Conservation (phyloP, 2,888 invertebrate species). For the Taphrorychus bicolor region DNA sequence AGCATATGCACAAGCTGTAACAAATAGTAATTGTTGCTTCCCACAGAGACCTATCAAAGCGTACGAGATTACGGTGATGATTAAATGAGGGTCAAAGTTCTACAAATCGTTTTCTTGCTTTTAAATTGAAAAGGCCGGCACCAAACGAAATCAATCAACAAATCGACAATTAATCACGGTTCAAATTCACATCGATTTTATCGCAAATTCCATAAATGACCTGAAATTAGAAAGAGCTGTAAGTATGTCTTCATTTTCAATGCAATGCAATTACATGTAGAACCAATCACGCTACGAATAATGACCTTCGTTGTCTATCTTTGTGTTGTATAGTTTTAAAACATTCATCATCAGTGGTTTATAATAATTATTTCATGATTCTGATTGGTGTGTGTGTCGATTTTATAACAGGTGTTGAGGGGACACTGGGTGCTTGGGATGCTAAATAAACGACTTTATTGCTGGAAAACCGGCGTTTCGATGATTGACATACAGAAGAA, state of each 20-base stretch:
- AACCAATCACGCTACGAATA: neutral
- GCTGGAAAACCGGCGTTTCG: too few species aligned
- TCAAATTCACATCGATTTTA: neutral
- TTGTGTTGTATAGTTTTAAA: too few species aligned
- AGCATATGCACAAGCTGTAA: neutral
- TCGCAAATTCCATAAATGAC: neutral
- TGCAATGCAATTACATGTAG: neutral
- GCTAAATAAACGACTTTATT: too few species aligned
- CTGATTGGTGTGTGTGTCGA: too few species aligned
- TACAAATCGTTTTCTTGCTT: constrained; percentile 2
- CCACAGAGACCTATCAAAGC: constrained; percentile 9
- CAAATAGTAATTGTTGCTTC: constrained; percentile 2
- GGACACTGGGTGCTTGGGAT: too few species aligned
- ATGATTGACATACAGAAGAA: too few species aligned
- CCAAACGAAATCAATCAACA: constrained; percentile 3
- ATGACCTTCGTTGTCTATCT: neutral
- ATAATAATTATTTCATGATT: too few species aligned
- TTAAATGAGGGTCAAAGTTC: constrained; percentile 14
- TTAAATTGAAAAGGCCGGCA: constrained; percentile 8
- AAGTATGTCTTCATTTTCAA: neutral
- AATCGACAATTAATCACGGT: constrained; percentile 10
- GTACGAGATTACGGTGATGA: constrained; percentile 9
- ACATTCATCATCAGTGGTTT: too few species aligned
- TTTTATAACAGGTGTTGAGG: too few species aligned
- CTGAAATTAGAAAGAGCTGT: neutral